Percentiles rank a stretch among this genome's conserved stretches.
phyloP scores from a whole-genome alignment of 2,113 vertebrate species.

The Delphinus delphis region DNA sequence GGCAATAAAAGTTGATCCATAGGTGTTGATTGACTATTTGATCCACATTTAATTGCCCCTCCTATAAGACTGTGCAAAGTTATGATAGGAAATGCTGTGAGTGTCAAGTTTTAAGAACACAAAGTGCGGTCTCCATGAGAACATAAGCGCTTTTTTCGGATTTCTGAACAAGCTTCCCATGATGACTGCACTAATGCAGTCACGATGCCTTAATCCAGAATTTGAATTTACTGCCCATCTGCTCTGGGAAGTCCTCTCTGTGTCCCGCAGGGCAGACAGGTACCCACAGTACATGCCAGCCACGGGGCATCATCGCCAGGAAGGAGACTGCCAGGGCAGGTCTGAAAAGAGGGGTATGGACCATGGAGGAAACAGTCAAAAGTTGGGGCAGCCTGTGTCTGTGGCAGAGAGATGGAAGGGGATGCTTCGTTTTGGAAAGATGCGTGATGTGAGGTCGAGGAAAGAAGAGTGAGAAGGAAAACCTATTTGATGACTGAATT shows the following conservation, averaged over 20 bases:
- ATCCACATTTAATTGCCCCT: not conserved
- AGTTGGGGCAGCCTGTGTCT: not conserved
- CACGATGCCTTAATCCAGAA: no score
- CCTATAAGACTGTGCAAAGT: accelerated
- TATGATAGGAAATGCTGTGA: not conserved
- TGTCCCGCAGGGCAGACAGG: accelerated
- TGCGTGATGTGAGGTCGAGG: not conserved
- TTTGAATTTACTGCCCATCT: no score
- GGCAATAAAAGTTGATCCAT: not conserved
- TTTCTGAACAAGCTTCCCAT: not conserved
- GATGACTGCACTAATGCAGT: accelerated
- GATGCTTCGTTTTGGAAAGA: not conserved
- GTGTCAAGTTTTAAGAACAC: not conserved
- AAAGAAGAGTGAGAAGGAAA: not conserved
- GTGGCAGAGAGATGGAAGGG: not conserved
- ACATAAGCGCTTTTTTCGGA: not conserved
- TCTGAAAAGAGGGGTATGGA: not conserved
- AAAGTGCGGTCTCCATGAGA: not conserved
- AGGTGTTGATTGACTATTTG: not conserved
- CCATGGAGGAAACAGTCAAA: not conserved
- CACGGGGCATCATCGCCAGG: accelerated
- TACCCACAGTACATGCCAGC: not conserved
- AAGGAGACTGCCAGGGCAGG: not conserved
- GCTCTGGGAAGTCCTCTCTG: not conserved
- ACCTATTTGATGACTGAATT: not conserved